Conservation (phyloP, 2,113 vertebrate genomes). For the Phalacrocorax aristotelis region DNA sequence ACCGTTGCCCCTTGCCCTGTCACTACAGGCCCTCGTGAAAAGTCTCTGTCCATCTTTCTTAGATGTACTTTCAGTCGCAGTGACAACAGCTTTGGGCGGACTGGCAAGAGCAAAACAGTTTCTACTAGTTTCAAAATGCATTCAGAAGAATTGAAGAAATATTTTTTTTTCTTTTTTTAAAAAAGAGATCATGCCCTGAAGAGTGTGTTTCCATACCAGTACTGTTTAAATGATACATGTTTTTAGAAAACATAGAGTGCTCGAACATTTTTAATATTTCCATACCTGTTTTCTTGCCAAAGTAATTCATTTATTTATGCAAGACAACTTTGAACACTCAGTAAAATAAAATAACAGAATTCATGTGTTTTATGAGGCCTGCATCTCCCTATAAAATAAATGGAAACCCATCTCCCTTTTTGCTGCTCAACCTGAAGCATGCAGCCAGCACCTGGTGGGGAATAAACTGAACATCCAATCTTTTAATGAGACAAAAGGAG, state of each 20-base stretch:
- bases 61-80: too few species aligned
- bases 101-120: neutral
- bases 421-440: neutral
- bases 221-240: neutral
- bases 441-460: neutral
- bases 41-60: neutral
- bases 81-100: neutral
- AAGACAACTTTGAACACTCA: neutral
- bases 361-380: neutral
- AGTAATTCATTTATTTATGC: neutral
- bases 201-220: neutral
- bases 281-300: neutral
- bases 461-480: neutral
- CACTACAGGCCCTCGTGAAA: neutral
- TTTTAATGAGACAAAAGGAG: neutral
- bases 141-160: neutral
- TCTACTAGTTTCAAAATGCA: neutral
- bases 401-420: neutral
- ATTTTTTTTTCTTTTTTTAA: neutral
- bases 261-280: neutral
- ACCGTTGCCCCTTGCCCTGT: fast-evolving
- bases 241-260: neutral
- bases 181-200: neutral
- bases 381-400: neutral
- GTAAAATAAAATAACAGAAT: neutral